Evolutionary conservation across 2,888 invertebrate species (phyloP).

Genomic region (Dasysyrphus tricinctus): DNA sequence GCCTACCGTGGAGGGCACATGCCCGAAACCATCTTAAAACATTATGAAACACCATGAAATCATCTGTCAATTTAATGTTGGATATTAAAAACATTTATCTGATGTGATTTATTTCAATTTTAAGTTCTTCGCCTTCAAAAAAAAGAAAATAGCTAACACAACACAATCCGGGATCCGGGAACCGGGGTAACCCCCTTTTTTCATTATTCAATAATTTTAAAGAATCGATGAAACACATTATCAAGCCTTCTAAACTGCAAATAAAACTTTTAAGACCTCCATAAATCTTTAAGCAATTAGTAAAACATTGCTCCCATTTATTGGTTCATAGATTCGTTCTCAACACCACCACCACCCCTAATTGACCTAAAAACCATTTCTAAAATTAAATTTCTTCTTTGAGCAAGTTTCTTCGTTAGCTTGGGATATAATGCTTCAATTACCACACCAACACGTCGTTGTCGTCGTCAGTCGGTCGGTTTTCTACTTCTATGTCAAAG

Average conservation of each 20-base stretch:
- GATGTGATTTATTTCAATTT: no score
- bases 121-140: no score
- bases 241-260: not conserved
- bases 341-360: not conserved
- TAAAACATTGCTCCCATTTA: slow-evolving; percentile 6
- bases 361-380: slow-evolving; percentile 51
- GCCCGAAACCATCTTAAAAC: no score
- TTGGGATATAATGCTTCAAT: slow-evolving; percentile 46
- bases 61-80: no score
- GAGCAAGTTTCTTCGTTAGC: slow-evolving; percentile 37
- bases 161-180: no score
- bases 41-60: no score
- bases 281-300: slow-evolving; percentile 6
- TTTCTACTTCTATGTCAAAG: not conserved
- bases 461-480: not conserved
- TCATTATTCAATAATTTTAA: no score
- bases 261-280: not conserved
- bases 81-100: no score
- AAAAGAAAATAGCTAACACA: no score
- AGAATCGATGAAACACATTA: no score
- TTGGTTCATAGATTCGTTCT: slow-evolving; percentile 9
- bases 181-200: no score
- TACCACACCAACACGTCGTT: slow-evolving; percentile 12
- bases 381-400: slow-evolving; percentile 40
- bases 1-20: no score